Conservation (phyloP, 2,888 invertebrate genomes). For the Folsomia manolachei region DNA sequence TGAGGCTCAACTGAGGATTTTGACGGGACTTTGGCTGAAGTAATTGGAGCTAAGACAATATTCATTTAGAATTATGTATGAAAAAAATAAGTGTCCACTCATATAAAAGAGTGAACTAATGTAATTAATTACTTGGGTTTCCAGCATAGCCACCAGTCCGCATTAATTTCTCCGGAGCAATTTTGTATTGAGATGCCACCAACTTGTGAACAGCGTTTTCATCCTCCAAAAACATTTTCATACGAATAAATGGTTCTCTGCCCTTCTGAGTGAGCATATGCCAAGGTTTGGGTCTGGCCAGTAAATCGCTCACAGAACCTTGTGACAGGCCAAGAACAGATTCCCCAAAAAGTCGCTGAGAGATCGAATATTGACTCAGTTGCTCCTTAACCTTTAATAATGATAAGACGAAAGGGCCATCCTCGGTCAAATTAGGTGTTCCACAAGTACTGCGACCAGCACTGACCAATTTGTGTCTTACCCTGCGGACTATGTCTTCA, state of each 20-base stretch:
- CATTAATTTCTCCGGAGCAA: slow-evolving; percentile 96
- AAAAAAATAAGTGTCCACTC: background rate
- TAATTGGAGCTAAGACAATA: slow-evolving; percentile 39
- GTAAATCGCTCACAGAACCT: slow-evolving; percentile 94
- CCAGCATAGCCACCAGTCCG: slow-evolving; percentile 90
- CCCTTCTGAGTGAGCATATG: slow-evolving; percentile 86
- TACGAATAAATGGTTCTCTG: slow-evolving; percentile 92
- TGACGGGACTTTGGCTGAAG: slow-evolving; percentile 50
- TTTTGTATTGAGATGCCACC: slow-evolving; percentile 96
- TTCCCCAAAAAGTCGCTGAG: slow-evolving; percentile 96
- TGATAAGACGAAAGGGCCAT: no score
- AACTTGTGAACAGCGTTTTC: slow-evolving; percentile 92
- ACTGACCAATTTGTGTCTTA: slow-evolving; percentile 50
- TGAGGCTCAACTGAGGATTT: slow-evolving; percentile 47
- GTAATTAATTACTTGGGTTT: slow-evolving; percentile 69
- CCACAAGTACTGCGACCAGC: background rate
- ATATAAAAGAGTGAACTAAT: no score
- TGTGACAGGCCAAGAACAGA: slow-evolving; percentile 94
- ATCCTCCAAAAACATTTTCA: slow-evolving; percentile 97
- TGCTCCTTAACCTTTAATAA: slow-evolving; percentile 76
- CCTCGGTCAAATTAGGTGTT: no score
- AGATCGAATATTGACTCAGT: slow-evolving; percentile 91
- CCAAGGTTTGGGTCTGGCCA: slow-evolving; percentile 98
- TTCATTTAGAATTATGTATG: background rate
- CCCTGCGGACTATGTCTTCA: slow-evolving; percentile 93